Conservation (phyloP, 2,888 invertebrate genomes). For the Xylota sylvarum region DNA sequence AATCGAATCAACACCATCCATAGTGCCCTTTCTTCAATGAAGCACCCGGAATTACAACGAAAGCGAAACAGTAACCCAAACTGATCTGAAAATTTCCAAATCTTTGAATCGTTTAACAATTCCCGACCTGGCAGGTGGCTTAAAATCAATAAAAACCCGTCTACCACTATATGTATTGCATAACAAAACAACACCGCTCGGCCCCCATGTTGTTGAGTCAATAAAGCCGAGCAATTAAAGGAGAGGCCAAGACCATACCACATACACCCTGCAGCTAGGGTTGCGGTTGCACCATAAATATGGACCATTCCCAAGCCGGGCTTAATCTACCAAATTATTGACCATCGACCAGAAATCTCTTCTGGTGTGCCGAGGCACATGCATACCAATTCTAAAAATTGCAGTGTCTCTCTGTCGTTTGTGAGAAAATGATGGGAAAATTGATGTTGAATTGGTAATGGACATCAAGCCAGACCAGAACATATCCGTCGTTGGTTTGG, state of each 20-base stretch:
- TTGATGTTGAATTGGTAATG: slow-evolving; percentile 41
- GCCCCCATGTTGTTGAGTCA: background rate
- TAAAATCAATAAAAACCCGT: slow-evolving; percentile 25
- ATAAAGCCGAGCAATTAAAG: slow-evolving; percentile 52
- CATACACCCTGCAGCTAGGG: slow-evolving; percentile 42
- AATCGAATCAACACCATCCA: slow-evolving; percentile 39
- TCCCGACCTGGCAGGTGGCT: slow-evolving; percentile 41
- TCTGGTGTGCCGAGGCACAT: background rate
- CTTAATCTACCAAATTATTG: slow-evolving; percentile 14
- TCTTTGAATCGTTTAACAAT: slow-evolving; percentile 10
- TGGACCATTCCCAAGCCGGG: slow-evolving; percentile 3
- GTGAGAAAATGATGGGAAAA: slow-evolving; percentile 32
- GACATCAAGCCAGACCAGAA: slow-evolving; percentile 34
- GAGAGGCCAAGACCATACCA: slow-evolving; percentile 44
- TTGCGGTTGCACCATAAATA: slow-evolving; percentile 22
- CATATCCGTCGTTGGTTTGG: slow-evolving; percentile 62
- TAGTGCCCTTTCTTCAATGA: background rate
- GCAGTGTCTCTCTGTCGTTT: background rate
- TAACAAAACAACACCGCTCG: slow-evolving; percentile 29
- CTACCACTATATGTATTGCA: slow-evolving; percentile 21
- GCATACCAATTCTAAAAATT: background rate
- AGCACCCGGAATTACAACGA: background rate
- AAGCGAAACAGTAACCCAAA: background rate
- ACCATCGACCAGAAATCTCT: slow-evolving; percentile 18
- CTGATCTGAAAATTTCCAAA: slow-evolving; percentile 6